phyloP scores from a whole-genome alignment of 2,797 vertebrate species.

The Takifugu ocellatus region DNA sequence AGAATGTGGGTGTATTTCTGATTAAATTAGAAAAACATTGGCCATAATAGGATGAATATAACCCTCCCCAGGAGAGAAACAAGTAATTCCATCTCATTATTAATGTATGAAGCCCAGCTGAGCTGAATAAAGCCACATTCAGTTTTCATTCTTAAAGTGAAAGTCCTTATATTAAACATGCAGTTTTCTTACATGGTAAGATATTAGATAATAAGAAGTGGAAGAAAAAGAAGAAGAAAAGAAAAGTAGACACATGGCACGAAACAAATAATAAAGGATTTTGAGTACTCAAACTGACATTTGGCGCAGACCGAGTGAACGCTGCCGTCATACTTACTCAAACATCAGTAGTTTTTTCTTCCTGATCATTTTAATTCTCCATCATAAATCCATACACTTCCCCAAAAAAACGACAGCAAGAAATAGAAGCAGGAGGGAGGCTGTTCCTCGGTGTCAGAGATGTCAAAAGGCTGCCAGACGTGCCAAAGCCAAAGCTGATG shows the following conservation, averaged over 20 bases:
- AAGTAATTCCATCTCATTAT: slow-evolving; percentile 50
- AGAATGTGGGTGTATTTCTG: not conserved
- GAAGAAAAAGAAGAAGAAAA: too few species aligned
- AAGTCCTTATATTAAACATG: not conserved
- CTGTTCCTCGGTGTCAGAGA: slow-evolving; percentile 15
- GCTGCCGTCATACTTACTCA: slow-evolving; percentile 55
- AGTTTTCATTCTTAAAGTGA: slow-evolving; percentile 32
- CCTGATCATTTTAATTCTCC: slow-evolving; percentile 72
- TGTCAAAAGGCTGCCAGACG: slow-evolving; percentile 19
- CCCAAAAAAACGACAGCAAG: slow-evolving; percentile 26
- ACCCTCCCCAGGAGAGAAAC: slow-evolving; percentile 42
- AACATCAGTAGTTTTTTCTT: slow-evolving; percentile 71
- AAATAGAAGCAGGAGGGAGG: slow-evolving; percentile 16
- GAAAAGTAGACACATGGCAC: too few species aligned
- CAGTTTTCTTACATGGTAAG: too few species aligned
- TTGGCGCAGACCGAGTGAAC: too few species aligned
- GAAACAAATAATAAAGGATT: not conserved
- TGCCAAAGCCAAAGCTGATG: slow-evolving; percentile 39
- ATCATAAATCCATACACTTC: slow-evolving; percentile 56
- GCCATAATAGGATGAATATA: slow-evolving; percentile 42
- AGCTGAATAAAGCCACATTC: slow-evolving; percentile 31
- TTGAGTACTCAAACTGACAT: slow-evolving; percentile 18
- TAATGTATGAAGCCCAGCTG: slow-evolving; percentile 51
- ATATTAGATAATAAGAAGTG: too few species aligned
- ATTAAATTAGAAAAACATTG: slow-evolving; percentile 16